phyloP scores from a whole-genome alignment of 2,888 invertebrate genomes.

The Thalpophila matura region DNA sequence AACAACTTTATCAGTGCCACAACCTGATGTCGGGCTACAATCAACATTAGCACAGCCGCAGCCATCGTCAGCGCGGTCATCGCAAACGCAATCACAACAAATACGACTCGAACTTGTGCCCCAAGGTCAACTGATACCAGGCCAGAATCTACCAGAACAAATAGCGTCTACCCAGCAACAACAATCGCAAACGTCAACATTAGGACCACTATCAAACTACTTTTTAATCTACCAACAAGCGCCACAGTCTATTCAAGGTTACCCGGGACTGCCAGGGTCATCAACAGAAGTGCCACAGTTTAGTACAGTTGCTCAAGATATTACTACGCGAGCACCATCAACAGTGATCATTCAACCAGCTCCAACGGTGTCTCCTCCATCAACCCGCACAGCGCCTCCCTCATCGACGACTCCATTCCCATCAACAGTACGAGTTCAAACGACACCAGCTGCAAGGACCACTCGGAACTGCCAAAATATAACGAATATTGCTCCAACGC shows the following conservation, averaged over 20 bases:
- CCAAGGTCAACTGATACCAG: constrained; percentile 15
- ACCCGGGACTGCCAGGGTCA: constrained; percentile 37
- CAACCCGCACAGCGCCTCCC: constrained; percentile 55
- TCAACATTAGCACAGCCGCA: constrained; percentile 9
- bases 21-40: constrained; percentile 5
- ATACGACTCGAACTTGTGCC: constrained; percentile 39
- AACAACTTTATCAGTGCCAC: constrained; percentile 33
- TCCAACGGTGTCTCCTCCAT: constrained; percentile 44
- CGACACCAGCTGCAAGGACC: constrained; percentile 33
- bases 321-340: constrained; percentile 28
- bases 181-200: constrained; percentile 33
- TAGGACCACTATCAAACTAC: constrained; percentile 57
- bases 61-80: constrained; percentile 22
- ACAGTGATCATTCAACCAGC: constrained; percentile 46
- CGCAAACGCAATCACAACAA: constrained; percentile 48
- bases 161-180: constrained; percentile 18
- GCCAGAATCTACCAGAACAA: constrained; percentile 25
- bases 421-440: constrained; percentile 12
- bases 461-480: constrained; percentile 17
- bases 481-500: constrained; percentile 1
- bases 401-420: constrained; percentile 45
- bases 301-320: constrained; percentile 20
- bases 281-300: constrained; percentile 45
- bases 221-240: constrained; percentile 74
- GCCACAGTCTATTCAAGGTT: constrained; percentile 64